These are phyloP conservation scores for Amyelois transitella DNA, from an alignment of 1,140 invertebrate species.

Conservation along the genomic window DNA sequence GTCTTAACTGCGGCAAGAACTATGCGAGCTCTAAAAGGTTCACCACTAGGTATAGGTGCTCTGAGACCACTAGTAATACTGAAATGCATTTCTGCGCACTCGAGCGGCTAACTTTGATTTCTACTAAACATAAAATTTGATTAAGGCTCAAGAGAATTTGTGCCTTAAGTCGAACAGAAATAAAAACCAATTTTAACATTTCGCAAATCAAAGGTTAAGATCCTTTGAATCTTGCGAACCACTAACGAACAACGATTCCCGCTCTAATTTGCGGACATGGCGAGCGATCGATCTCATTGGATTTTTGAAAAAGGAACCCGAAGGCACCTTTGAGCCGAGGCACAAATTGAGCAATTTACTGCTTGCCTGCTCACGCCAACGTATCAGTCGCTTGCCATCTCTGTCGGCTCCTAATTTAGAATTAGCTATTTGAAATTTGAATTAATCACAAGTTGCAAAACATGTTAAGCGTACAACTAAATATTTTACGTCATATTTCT, in stretches of 20 bases:
- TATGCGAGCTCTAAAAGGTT: conserved; percentile 30
- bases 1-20: conserved; percentile 13
- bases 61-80: conserved; percentile 45
- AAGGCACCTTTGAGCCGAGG: conserved; percentile 51
- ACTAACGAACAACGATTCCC: conserved; percentile 67
- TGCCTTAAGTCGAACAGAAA: background rate
- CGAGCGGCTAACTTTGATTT: conserved; percentile 52
- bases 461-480: background rate
- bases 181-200: conserved; percentile 9
- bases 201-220: conserved; percentile 18
- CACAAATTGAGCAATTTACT: conserved; percentile 71
- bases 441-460: background rate
- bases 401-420: conserved; percentile 43
- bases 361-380: conserved; percentile 36
- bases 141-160: conserved; percentile 22
- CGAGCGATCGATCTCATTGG: conserved; percentile 70
- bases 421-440: conserved; percentile 40
- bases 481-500: too few relatives aligned
- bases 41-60: conserved; percentile 43
- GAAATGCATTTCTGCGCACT: conserved; percentile 55
- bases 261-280: conserved; percentile 71
- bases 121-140: conserved; percentile 38
- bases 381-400: conserved; percentile 27
- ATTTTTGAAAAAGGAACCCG: conserved; percentile 67
- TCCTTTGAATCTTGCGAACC: conserved; percentile 14